A percentile compares a stretch with the other conserved stretches of the same genome.
Evolutionary conservation across 2,797 vertebrate species (phyloP).

Genomic region (Rhabdomys pumilio): DNA sequence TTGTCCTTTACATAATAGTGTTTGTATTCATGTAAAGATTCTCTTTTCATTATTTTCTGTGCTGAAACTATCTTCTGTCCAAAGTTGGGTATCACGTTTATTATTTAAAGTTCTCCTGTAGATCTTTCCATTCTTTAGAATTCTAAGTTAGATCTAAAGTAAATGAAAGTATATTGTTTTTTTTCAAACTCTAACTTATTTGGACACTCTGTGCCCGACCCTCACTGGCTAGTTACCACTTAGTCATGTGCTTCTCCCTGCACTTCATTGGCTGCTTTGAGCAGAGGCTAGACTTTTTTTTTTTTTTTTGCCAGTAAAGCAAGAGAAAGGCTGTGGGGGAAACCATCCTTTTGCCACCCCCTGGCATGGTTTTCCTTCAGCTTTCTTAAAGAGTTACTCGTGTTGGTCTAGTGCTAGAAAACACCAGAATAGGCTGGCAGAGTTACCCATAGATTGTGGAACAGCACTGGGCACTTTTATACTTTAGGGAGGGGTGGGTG

Average conservation of each 20-base stretch:
- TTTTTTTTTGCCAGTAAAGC: not conserved
- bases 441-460: not conserved
- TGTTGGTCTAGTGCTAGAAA: not conserved
- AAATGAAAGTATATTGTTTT: not conserved
- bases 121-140: constrained; percentile 2
- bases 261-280: not conserved
- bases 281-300: not conserved
- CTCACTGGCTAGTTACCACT: fast-evolving
- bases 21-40: not conserved
- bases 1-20: constrained; percentile 17
- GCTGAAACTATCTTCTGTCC: not conserved
- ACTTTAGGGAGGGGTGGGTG: not conserved
- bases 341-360: not conserved
- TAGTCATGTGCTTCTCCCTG: not conserved
- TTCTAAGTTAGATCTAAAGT: not conserved
- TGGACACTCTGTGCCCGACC: fast-evolving
- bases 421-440: not conserved
- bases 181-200: not conserved
- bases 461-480: not conserved
- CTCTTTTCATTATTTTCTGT: not conserved
- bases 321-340: not conserved
- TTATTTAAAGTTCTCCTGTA: not conserved
- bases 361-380: not conserved
- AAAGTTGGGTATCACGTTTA: not conserved
- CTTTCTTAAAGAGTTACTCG: not conserved